phyloP scores from a whole-genome alignment of 1,140 invertebrate genomes.

The Drosophila bocqueti region DNA sequence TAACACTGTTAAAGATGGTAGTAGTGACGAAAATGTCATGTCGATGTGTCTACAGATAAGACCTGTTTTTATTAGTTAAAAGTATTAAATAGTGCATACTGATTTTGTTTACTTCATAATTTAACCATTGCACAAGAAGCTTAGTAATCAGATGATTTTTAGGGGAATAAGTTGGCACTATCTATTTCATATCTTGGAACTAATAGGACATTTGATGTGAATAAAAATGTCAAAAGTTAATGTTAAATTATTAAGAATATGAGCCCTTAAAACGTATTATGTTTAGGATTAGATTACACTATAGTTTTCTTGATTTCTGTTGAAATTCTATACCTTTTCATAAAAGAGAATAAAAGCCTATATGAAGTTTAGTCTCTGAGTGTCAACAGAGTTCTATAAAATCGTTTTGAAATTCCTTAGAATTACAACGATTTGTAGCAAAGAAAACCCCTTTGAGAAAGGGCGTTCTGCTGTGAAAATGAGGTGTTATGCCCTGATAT shows the following conservation, averaged over 20 bases:
- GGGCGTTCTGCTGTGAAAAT: constrained; percentile 18
- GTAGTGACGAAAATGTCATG: not conserved
- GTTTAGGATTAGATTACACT: not conserved
- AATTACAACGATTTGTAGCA: not conserved
- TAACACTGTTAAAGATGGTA: not conserved
- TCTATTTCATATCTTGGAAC: not conserved
- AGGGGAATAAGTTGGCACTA: not conserved
- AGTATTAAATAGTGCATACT: not conserved
- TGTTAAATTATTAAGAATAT: not conserved
- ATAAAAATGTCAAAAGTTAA: not conserved
- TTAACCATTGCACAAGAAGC: not conserved
- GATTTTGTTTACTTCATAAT: not conserved
- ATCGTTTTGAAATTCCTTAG: not conserved
- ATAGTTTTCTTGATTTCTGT: not conserved
- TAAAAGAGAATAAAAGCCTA: not conserved
- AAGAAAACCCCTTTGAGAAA: not conserved
- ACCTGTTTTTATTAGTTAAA: not conserved
- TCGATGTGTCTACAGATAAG: not conserved
- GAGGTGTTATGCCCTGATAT: constrained; percentile 15
- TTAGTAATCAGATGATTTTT: not conserved
- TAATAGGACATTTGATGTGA: not conserved
- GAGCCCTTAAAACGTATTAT: not conserved
- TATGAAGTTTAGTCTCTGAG: not conserved
- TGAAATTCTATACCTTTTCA: not conserved
- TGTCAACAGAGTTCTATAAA: not conserved